Conservation (phyloP, 2,888 invertebrate genomes). For the Linnaemya vulpina region DNA sequence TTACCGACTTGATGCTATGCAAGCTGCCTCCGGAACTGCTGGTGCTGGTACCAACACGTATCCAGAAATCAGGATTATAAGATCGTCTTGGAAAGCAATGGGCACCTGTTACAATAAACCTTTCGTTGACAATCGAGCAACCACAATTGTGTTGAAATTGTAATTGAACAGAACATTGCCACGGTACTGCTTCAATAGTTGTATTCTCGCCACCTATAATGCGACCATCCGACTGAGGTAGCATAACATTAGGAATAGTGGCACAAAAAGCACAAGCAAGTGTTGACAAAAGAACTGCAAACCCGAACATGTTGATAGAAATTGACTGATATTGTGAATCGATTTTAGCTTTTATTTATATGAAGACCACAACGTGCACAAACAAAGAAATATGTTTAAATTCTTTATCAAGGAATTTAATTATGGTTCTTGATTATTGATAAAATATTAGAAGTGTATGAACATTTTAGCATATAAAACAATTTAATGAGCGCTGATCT, state of each 20-base stretch:
- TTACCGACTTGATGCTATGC: neutral
- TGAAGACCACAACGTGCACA: neutral
- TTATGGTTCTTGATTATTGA: too few relatives aligned
- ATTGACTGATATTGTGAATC: neutral
- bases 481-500: too few relatives aligned
- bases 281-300: conserved; percentile 69
- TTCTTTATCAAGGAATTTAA: neutral
- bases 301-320: conserved; percentile 71
- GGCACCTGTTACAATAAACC: neutral
- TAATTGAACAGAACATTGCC: conserved; percentile 77
- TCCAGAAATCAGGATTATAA: neutral
- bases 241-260: conserved; percentile 75
- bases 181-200: conserved; percentile 75
- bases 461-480: neutral
- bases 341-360: neutral
- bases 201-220: conserved; percentile 79
- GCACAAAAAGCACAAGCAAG: conserved; percentile 75
- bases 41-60: neutral
- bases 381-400: neutral
- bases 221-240: conserved; percentile 78
- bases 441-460: neutral
- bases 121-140: conserved; percentile 81
- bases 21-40: neutral
- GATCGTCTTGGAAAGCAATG: neutral
- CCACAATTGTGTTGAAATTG: conserved; percentile 84